These are phyloP conservation scores for Moxostoma hubbsi DNA, from an alignment of 2,797 vertebrate species.

Conservation along the genomic window DNA sequence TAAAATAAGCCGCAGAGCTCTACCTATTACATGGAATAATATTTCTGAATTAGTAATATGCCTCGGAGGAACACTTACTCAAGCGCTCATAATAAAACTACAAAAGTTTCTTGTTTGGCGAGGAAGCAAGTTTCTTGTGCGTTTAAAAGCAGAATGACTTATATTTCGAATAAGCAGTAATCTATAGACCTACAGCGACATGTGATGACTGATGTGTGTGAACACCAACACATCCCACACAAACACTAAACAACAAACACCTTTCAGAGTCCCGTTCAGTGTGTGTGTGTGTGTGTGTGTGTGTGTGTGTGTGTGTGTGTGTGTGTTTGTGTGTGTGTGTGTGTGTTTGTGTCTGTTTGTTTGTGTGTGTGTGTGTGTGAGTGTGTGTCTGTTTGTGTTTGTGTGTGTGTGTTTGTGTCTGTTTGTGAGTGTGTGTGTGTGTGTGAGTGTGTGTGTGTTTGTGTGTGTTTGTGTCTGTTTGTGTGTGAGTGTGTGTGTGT, in stretches of 20 bases:
- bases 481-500: not conserved
- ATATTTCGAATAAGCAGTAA: constrained; percentile 80
- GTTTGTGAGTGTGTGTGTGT: not conserved
- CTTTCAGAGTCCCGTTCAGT: constrained; percentile 61
- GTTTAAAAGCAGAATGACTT: constrained; percentile 66
- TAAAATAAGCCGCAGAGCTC: constrained; percentile 14
- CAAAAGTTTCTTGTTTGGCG: constrained; percentile 25
- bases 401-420: too few species aligned
- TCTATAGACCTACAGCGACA: constrained; percentile 78
- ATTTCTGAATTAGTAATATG: constrained; percentile 39
- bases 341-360: too few species aligned
- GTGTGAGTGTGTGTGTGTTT: constrained; percentile 42
- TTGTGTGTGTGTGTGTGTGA: too few species aligned
- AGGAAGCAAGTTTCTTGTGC: constrained; percentile 19
- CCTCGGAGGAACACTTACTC: constrained; percentile 37
- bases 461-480: constrained; percentile 27
- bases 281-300: constrained; percentile 39
- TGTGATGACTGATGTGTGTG: constrained; percentile 71
- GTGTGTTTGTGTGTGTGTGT: constrained; percentile 7
- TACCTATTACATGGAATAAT: constrained; percentile 43
- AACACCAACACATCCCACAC: constrained; percentile 43
- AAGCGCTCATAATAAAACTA: constrained; percentile 43
- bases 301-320: constrained; percentile 34
- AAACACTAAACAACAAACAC: constrained; percentile 41
- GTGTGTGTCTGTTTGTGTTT: too few species aligned